Conservation (phyloP, 2,888 invertebrate species). For the Litoditis marina region DNA sequence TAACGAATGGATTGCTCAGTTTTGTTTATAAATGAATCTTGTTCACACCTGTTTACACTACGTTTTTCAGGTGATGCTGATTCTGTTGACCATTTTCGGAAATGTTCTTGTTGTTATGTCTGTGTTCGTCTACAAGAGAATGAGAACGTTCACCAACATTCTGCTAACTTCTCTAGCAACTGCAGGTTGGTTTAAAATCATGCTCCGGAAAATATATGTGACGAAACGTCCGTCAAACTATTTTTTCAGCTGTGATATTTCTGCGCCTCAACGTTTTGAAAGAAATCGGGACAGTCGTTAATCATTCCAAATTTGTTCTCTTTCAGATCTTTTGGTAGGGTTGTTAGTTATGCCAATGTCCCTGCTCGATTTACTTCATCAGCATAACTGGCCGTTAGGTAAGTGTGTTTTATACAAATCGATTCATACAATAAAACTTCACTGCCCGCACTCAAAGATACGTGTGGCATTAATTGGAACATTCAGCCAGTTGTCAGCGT, state of each 20-base stretch:
- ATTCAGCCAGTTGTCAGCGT: too few relatives aligned
- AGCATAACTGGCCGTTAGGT: slow-evolving; percentile 60
- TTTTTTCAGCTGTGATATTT: too few relatives aligned
- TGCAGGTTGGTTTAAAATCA: slow-evolving; percentile 49
- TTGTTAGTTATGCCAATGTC: slow-evolving; percentile 63
- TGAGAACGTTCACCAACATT: slow-evolving; percentile 63
- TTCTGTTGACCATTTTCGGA: slow-evolving; percentile 60
- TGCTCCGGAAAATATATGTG: too few relatives aligned
- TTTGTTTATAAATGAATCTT: too few relatives aligned
- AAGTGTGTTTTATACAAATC: too few relatives aligned
- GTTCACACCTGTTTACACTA: too few relatives aligned
- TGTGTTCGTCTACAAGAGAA: slow-evolving; percentile 62
- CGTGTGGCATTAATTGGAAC: not conserved
- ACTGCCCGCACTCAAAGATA: not conserved
- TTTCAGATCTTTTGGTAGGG: slow-evolving; percentile 61
- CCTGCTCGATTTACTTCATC: slow-evolving; percentile 61
- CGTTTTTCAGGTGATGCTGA: slow-evolving; percentile 54
- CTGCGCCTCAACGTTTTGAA: too few relatives aligned
- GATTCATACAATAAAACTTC: too few relatives aligned
- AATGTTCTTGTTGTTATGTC: slow-evolving; percentile 63
- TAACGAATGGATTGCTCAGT: too few relatives aligned
- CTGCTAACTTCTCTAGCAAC: slow-evolving; percentile 63
- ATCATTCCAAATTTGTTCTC: too few relatives aligned
- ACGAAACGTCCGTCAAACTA: too few relatives aligned
- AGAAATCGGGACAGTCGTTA: too few relatives aligned